A percentile compares a stretch with the other conserved stretches of the same genome.
Evolutionary conservation across 2,113 vertebrate genomes (phyloP).

Genomic region (Rhea pennata): DNA sequence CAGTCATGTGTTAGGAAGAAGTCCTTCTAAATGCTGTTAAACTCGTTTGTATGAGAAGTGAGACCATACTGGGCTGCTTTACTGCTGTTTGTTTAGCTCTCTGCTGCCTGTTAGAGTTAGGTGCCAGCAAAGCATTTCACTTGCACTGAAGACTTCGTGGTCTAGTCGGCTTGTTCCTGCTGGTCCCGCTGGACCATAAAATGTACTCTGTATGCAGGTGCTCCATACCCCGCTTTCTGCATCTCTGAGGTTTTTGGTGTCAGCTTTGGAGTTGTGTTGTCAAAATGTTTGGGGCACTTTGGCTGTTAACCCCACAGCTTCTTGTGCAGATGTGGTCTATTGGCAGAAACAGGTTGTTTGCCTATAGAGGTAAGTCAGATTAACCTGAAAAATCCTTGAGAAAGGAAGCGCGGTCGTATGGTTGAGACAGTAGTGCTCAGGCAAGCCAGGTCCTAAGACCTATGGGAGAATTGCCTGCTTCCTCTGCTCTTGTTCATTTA

Average conservation of each 20-base stretch:
- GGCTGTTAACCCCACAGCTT: background rate
- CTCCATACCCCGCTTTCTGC: background rate
- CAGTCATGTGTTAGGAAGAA: too few relatives aligned
- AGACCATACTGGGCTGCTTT: too few relatives aligned
- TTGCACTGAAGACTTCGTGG: background rate
- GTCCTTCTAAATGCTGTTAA: too few relatives aligned
- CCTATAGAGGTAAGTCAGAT: background rate
- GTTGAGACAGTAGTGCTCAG: background rate
- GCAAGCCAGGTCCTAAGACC: background rate
- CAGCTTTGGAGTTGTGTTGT: background rate
- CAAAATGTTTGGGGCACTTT: background rate
- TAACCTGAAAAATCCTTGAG: background rate
- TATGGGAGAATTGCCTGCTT: too few relatives aligned
- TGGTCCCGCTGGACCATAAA: background rate
- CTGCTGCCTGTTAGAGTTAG: too few relatives aligned
- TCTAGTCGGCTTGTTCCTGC: accelerated
- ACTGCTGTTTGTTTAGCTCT: too few relatives aligned
- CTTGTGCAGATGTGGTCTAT: accelerated
- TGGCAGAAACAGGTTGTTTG: background rate
- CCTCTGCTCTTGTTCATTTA: too few relatives aligned
- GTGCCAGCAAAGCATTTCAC: too few relatives aligned
- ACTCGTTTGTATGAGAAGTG: too few relatives aligned
- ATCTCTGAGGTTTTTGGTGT: background rate
- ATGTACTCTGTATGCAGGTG: background rate
- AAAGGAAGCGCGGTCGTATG: accelerated